Conservation (phyloP, 2,113 vertebrate species). For the Mormyrus lacerda region DNA sequence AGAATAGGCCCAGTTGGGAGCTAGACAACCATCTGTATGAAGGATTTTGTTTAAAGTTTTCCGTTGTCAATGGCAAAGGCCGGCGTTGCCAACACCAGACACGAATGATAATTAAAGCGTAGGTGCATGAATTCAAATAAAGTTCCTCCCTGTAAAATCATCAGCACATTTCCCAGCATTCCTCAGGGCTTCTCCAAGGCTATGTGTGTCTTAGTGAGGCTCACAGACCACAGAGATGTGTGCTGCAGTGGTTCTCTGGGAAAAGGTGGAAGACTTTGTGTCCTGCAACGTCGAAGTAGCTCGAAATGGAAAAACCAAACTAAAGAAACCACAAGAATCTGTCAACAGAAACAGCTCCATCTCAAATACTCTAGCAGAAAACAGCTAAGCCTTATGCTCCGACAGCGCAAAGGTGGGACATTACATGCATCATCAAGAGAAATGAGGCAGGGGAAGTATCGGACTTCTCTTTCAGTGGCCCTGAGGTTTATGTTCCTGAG, state of each 20-base stretch:
- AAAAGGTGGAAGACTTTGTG: not conserved
- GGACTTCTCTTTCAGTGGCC: not conserved
- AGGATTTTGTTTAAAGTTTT: not conserved
- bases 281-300: not conserved
- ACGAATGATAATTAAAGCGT: not conserved
- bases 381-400: not conserved
- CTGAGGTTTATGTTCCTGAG: not conserved
- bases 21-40: not conserved
- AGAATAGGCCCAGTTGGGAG: not conserved
- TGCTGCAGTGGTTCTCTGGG: not conserved
- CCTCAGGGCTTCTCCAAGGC: not conserved
- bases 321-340: conserved; percentile 1
- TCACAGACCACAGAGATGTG: not conserved
- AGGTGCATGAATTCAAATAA: not conserved
- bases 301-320: not conserved
- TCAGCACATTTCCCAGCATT: not conserved
- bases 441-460: not conserved
- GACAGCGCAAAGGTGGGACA: not conserved
- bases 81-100: not conserved
- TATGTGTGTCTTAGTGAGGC: not conserved
- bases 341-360: conserved; percentile 5
- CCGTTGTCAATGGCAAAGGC: not conserved
- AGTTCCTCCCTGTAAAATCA: not conserved
- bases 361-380: conserved; percentile 1
- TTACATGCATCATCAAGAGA: conserved; percentile 1